phyloP scores from a whole-genome alignment of 1,140 invertebrate genomes.

The Armadillidium nasatum region DNA sequence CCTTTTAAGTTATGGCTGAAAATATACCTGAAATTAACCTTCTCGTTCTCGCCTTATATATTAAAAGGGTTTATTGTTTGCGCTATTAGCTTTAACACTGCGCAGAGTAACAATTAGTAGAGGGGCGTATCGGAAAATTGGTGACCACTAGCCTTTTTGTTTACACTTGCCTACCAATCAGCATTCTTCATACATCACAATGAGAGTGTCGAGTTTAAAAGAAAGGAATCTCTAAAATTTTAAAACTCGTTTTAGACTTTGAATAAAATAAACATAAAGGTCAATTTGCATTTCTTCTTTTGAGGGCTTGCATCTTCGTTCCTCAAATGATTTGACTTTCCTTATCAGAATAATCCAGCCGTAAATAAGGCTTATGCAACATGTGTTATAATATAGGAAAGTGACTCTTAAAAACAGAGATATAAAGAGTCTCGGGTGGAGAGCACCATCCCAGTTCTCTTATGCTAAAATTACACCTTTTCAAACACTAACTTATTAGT shows the following conservation, averaged over 20 bases:
- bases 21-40: constrained; percentile 11
- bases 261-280: not conserved
- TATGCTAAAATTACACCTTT: constrained; percentile 42
- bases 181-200: constrained; percentile 44
- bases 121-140: constrained; percentile 42
- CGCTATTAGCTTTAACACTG: constrained; percentile 42
- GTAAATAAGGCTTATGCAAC: constrained; percentile 37
- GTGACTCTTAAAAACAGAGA: constrained; percentile 27
- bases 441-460: constrained; percentile 32
- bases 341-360: constrained; percentile 41
- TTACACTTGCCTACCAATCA: constrained; percentile 45
- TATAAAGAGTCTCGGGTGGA: constrained; percentile 30
- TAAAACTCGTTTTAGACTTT: constrained; percentile 21
- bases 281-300: too few species aligned
- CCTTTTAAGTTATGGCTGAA: not conserved
- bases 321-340: constrained; percentile 39
- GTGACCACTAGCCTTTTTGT: constrained; percentile 44
- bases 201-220: constrained; percentile 29
- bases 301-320: constrained; percentile 29
- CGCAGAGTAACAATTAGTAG: constrained; percentile 44
- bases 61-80: constrained; percentile 40
- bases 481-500: constrained; percentile 45
- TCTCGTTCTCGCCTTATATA: constrained; percentile 36
- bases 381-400: constrained; percentile 28
- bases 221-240: constrained; percentile 29